Conservation (phyloP, 1,140 invertebrate species). For the Halesus radiatus region DNA sequence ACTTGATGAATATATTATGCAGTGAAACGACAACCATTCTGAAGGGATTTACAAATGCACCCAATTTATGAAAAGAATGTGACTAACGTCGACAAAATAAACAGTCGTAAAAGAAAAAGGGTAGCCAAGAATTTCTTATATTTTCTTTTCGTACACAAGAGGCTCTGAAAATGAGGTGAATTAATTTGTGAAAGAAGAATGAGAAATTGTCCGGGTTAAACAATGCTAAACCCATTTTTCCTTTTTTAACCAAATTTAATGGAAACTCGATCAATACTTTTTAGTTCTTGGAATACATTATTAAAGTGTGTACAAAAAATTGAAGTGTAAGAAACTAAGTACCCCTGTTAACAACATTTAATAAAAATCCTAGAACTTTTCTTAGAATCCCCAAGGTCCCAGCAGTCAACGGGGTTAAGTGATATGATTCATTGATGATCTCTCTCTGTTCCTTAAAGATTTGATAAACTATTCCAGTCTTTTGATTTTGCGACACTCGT, state of each 20-base stretch:
- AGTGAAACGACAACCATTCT: slow-evolving; percentile 18
- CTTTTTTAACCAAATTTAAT: too few species aligned
- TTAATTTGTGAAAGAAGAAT: neutral
- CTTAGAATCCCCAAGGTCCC: neutral
- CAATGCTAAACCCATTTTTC: too few species aligned
- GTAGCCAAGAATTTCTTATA: neutral
- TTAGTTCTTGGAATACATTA: too few species aligned
- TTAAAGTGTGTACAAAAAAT: too few species aligned
- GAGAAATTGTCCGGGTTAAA: too few species aligned
- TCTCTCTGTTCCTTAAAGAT: neutral
- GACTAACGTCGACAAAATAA: slow-evolving; percentile 22
- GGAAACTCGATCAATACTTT: too few species aligned
- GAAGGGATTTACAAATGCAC: slow-evolving; percentile 21
- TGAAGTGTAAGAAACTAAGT: too few species aligned
- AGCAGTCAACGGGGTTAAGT: slow-evolving; percentile 4
- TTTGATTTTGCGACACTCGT: neutral
- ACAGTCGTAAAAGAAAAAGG: slow-evolving; percentile 19
- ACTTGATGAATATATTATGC: slow-evolving; percentile 24
- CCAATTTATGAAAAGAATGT: slow-evolving; percentile 8
- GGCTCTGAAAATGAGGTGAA: neutral
- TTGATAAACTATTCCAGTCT: slow-evolving; percentile 3
- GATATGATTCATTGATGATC: slow-evolving; percentile 25
- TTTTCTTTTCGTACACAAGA: too few species aligned
- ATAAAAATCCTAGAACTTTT: too few species aligned
- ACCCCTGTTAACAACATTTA: too few species aligned